A percentile compares a stretch with the other conserved stretches of the same genome.
These are phyloP conservation scores for Sialia sialis DNA, from an alignment of 2,113 vertebrate species.

Conservation along the genomic window DNA sequence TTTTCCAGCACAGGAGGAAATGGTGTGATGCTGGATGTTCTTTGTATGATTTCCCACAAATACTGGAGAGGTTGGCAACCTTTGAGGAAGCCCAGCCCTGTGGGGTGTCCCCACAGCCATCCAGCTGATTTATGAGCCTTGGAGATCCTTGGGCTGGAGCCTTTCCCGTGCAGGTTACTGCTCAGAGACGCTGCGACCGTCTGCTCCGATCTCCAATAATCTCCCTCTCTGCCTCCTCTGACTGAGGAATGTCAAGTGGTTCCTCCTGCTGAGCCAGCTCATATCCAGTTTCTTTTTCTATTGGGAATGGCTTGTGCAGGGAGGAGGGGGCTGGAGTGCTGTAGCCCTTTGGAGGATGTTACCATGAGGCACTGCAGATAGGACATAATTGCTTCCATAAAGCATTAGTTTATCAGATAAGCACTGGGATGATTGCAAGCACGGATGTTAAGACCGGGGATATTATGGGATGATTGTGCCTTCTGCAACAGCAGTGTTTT, in stretches of 20 bases:
- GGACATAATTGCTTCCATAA: background rate
- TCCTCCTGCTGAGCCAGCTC: slow-evolving; percentile 27
- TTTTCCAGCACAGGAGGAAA: background rate
- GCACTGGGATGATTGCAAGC: background rate
- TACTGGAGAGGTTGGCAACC: background rate
- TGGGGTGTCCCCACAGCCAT: background rate
- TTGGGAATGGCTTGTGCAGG: background rate
- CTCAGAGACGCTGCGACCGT: accelerated
- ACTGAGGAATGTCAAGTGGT: slow-evolving; percentile 27
- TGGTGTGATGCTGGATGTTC: accelerated
- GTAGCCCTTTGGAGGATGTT: background rate
- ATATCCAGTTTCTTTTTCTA: background rate
- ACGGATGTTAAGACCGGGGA: background rate
- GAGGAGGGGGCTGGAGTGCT: background rate
- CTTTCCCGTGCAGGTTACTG: background rate
- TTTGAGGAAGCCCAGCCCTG: background rate
- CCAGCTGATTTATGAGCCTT: background rate
- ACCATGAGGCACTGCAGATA: background rate
- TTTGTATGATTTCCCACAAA: background rate
- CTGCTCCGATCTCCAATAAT: background rate
- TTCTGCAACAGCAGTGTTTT: background rate
- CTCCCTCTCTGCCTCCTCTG: background rate
- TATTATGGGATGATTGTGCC: background rate
- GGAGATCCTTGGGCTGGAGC: background rate
- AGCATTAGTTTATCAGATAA: background rate